Evolutionary conservation across 1,140 invertebrate genomes (phyloP).

Genomic region (Nasonia giraulti): DNA sequence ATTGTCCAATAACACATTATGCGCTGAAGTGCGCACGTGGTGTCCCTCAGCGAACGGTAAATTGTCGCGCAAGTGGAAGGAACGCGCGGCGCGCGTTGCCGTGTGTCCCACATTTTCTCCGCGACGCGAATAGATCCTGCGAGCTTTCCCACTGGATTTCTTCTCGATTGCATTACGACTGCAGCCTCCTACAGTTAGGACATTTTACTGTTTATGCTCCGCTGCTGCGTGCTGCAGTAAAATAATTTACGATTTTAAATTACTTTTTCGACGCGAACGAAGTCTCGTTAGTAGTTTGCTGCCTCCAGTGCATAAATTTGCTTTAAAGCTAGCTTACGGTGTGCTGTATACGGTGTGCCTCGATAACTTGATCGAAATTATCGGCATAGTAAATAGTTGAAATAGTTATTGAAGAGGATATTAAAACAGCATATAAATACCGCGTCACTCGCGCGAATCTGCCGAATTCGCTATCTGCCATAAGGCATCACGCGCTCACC

Average conservation of each 20-base stretch:
- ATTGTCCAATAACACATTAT: slow-evolving; percentile 40
- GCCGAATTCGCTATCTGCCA: background rate
- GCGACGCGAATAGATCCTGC: slow-evolving; percentile 16
- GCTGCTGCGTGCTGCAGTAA: background rate
- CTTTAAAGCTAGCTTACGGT: background rate
- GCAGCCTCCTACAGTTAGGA: background rate
- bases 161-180: slow-evolving; percentile 7
- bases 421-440: background rate
- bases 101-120: slow-evolving; percentile 21
- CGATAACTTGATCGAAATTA: background rate
- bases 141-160: slow-evolving; percentile 20
- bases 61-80: slow-evolving; percentile 20
- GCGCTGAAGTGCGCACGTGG: slow-evolving; percentile 1
- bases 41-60: slow-evolving; percentile 27
- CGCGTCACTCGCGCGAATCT: background rate
- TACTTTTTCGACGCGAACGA: background rate
- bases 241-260: background rate
- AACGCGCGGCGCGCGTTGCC: background rate
- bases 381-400: background rate
- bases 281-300: background rate
- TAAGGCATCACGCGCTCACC: background rate
- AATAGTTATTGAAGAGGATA: too few relatives aligned
- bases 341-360: background rate
- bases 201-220: background rate
- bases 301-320: background rate